phyloP scores from a whole-genome alignment of 2,888 invertebrate species.

The Tricholauxania praeusta region DNA sequence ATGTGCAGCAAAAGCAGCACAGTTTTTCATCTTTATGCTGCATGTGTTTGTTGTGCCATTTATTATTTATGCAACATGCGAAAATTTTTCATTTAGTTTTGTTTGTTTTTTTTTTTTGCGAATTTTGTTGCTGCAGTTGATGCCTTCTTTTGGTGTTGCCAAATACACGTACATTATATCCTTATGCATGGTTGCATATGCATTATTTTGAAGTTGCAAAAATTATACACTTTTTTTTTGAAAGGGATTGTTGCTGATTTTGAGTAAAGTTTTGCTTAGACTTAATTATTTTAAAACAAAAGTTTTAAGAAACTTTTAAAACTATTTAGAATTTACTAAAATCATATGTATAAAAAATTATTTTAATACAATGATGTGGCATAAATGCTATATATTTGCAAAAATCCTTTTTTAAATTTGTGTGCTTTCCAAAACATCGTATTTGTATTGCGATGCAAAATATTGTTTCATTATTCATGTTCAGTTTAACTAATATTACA shows the following conservation, averaged over 20 bases:
- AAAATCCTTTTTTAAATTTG: no score
- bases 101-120: not conserved
- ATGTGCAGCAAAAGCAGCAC: not conserved
- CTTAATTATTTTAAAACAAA: not conserved
- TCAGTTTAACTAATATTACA: no score
- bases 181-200: constrained; percentile 29
- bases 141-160: constrained; percentile 8
- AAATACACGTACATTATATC: constrained; percentile 12
- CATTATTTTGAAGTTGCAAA: constrained; percentile 14
- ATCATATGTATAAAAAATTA: no score
- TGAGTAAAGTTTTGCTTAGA: not conserved
- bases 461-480: no score
- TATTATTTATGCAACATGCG: constrained; percentile 33
- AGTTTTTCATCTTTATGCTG: not conserved
- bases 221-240: not conserved
- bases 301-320: no score
- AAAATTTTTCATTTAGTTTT: constrained; percentile 12
- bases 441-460: no score
- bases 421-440: no score
- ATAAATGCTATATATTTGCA: no score
- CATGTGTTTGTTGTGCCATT: constrained; percentile 14
- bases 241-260: constrained; percentile 29
- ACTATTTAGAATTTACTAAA: no score
- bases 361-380: no score
- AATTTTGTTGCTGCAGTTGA: not conserved